Evolutionary conservation across 2,797 vertebrate species (phyloP).

Genomic region (Trichosurus vulpecula): DNA sequence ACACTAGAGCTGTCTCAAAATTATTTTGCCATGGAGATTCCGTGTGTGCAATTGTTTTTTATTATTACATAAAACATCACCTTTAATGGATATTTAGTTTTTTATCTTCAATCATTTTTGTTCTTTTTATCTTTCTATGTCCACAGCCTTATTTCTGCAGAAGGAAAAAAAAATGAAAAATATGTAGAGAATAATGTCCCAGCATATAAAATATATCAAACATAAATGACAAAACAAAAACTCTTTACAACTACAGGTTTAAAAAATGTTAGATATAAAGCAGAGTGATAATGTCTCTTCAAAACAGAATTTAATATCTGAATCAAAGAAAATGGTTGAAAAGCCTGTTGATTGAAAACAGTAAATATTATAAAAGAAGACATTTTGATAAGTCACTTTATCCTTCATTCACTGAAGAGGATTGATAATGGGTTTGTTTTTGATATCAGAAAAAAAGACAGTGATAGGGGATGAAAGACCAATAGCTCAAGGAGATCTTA

Average conservation of each 20-base stretch:
- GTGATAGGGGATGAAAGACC: constrained; percentile 32
- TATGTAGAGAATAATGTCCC: neutral
- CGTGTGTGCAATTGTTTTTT: neutral
- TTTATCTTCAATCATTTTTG: constrained; percentile 53
- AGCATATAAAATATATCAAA: constrained; percentile 27
- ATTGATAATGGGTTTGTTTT: constrained; percentile 57
- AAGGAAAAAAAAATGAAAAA: constrained; percentile 9
- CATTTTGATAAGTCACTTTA: constrained; percentile 68
- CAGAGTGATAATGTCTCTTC: constrained; percentile 54
- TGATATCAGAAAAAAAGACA: constrained; percentile 31
- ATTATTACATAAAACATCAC: neutral
- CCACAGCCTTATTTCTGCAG: constrained; percentile 45
- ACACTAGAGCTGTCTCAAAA: neutral
- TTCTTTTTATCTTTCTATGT: constrained; percentile 29
- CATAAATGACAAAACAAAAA: constrained; percentile 14
- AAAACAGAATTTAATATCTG: constrained; percentile 53
- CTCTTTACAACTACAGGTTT: neutral
- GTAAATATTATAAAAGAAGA: constrained; percentile 51
- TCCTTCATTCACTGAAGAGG: constrained; percentile 38
- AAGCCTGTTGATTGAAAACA: constrained; percentile 51
- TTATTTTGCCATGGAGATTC: constrained; percentile 31
- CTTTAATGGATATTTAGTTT: constrained; percentile 24
- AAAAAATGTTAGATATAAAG: constrained; percentile 44
- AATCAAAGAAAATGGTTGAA: constrained; percentile 67
- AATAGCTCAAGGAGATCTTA: constrained; percentile 54